phyloP scores from a whole-genome alignment of 2,797 vertebrate species.

The Valencia hispanica region DNA sequence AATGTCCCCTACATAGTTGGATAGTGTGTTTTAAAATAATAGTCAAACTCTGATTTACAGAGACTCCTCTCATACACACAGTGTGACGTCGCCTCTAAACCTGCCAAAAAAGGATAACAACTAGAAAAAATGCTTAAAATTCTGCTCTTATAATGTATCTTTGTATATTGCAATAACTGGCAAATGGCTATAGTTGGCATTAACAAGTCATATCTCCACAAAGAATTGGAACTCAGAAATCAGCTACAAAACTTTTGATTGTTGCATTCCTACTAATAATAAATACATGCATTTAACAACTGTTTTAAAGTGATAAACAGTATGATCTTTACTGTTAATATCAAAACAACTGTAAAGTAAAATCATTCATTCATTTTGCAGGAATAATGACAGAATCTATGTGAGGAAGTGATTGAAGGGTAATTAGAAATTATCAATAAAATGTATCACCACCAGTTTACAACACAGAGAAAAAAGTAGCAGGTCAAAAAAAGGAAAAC shows the following conservation, averaged over 20 bases:
- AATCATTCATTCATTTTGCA: not conserved
- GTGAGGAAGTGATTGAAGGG: not conserved
- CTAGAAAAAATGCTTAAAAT: not conserved
- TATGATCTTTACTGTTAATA: not conserved
- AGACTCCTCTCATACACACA: too few species aligned
- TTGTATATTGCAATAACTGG: not conserved
- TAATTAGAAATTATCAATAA: not conserved
- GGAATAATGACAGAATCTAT: not conserved
- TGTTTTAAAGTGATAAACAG: not conserved
- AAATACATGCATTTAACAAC: not conserved
- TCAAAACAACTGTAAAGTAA: not conserved
- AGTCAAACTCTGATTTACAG: too few species aligned
- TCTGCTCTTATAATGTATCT: not conserved
- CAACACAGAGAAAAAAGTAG: not conserved
- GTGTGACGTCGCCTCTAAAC: too few species aligned
- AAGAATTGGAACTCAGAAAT: not conserved
- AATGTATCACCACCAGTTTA: not conserved
- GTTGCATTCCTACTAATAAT: not conserved
- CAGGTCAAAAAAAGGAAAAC: not conserved
- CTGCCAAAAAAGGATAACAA: not conserved
- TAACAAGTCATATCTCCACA: not conserved
- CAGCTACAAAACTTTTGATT: not conserved
- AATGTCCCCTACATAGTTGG: too few species aligned
- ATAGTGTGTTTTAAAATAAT: too few species aligned
- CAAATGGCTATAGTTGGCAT: not conserved